Evolutionary conservation across 2,888 invertebrate species (phyloP), one percentile per base, ranked within the genome.

Genomic region (Anaspis maculata): DNA sequence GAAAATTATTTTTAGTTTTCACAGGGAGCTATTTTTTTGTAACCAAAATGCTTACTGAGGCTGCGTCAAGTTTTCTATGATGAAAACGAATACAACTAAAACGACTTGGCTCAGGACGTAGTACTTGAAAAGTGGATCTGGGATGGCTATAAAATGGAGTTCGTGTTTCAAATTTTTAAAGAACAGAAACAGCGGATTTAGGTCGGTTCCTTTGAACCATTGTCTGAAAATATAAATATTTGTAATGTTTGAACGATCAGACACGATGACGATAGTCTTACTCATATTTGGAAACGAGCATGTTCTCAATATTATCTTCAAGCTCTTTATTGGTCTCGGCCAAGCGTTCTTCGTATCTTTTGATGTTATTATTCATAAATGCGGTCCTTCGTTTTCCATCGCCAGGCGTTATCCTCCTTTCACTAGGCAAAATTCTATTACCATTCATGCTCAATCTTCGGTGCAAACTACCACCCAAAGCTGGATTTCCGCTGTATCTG

Each of bases 121-220:
- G 59, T 85, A 90, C 59, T 88, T 89, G 55, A 89, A 85, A 43
- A 91, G 72, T 0, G 85, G 83, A 66, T 94, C 92, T 1, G 82
- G 77, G 46, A 85, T 76, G 30, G 73, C 66, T 28, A 86, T 64
- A 59, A 83, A 91, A 3, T 77, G 75, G 47, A 76, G 67, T 63
- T 92, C 91, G 67, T 74, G 73, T 22, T 68, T 69, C 37, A 64
- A 72, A 48, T 75, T 72, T 45, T 67, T 73, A 56, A 84, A 86
- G 25, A 75, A 72, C 37, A 85, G 56, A 32, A 77, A 70, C 45
- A 76, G 66, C 16, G 74, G 67, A 68, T 72, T 68, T 59, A 82
- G 67, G 54, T 73, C 64, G 61, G 67, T 74, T 45, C 72, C 71
- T 43, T 70, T 71, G 42, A 76, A 72, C 71, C 79, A 79, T 56